Evolutionary conservation across 1,140 invertebrate genomes (phyloP).

Genomic region (Heliconius hermathena): DNA sequence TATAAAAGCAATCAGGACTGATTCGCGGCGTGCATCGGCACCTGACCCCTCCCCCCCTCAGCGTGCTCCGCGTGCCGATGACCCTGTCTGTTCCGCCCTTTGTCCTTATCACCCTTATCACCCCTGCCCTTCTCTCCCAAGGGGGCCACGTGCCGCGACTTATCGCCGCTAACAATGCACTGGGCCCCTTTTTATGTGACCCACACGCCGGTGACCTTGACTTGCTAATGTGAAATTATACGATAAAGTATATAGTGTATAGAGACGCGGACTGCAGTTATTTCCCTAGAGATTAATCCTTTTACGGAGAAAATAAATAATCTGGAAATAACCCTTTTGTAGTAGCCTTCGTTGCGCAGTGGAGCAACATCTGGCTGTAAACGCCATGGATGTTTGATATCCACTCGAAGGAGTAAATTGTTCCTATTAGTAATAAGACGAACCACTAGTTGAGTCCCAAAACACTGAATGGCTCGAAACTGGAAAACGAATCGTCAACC

Average conservation of each 20-base stretch:
- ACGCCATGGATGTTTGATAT: no score
- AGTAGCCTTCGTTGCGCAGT: no score
- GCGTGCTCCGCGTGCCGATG: conserved; percentile 36
- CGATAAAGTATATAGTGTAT: not conserved
- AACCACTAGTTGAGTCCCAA: no score
- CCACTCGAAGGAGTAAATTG: no score
- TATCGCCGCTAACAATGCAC: conserved; percentile 38
- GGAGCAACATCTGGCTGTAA: no score
- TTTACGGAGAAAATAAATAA: not conserved
- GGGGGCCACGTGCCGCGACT: conserved; percentile 24
- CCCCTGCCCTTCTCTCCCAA: conserved; percentile 14
- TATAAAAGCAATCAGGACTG: conserved; percentile 38
- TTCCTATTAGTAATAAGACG: no score
- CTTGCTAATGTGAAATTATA: conserved; percentile 20
- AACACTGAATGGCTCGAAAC: no score
- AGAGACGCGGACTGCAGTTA: not conserved
- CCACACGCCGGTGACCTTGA: conserved; percentile 20
- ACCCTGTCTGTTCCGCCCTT: conserved; percentile 32
- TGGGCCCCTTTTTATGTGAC: conserved; percentile 6
- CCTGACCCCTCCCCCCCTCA: not conserved
- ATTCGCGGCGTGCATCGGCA: conserved; percentile 30
- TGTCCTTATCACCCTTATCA: conserved; percentile 20
- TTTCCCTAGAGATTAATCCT: not conserved
- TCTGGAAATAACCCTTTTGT: not conserved
- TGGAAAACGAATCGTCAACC: no score